Evolutionary conservation across 2,797 vertebrate species (phyloP), one percentile per base, ranked within the genome.

Genomic region (Acomys russatus): DNA sequence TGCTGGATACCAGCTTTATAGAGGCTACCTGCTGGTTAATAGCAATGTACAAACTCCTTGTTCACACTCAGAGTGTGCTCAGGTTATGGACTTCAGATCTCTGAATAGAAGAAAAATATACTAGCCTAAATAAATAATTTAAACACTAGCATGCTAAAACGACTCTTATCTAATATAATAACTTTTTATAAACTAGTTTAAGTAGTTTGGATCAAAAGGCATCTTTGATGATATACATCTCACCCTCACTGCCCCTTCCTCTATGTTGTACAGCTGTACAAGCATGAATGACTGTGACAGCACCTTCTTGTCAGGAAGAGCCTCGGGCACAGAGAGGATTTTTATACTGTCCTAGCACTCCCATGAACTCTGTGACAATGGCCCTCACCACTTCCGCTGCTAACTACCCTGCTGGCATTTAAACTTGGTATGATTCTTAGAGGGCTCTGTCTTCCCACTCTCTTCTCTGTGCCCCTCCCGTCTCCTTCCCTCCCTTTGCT

Each of bases 101-200:
- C 49, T 73, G 18, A 63, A 61, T 11, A 71, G 78, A 85, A 76
- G 3, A 59, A 89, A 91, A 84, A 5, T 83, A 71, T 49, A 88
- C 77, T 84, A 84, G 18, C 51, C 17, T 64, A 90, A 87, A 95
- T 38, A 44, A 56, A 51, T 73, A 68, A 84, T 85, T 85, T 82
- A 76, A 93, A 77, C 10, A 88, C 44, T 54, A 9, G 1, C 61
- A 64, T 35, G 20, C 6, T 30, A 95, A 66, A 68, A 77, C 66
- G 79, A 78, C 6, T 33, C 38, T 61, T 49, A 66, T 8, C 18
- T 35, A 54, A 38, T 51, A 38, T 0, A 59, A 35, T 63, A 51
- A 63, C 18, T 59, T 88, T 30, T n/a, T 80, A 93, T 61, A 68
- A 68, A 90, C 11, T 33, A 54, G 78, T 87, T 25, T 38, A 63